A percentile compares a stretch with the other conserved stretches of the same genome.
Conservation (phyloP, 2,888 invertebrate genomes). For the Orthosia cruda region DNA sequence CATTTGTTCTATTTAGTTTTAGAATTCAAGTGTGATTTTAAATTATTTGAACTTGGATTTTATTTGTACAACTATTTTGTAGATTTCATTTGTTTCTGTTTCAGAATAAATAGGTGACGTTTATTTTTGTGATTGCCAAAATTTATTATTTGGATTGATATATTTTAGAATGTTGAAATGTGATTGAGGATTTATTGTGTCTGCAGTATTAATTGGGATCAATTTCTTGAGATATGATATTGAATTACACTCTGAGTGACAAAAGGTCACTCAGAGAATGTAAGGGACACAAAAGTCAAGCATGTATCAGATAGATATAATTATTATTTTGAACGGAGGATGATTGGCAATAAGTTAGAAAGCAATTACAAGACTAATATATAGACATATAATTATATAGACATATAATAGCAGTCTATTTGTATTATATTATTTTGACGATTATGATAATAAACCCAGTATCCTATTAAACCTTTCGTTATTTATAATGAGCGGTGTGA, state of each 20-base stretch:
- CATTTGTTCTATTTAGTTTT: slow-evolving; percentile 23
- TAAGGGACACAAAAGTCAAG: background rate
- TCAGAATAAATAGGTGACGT: background rate
- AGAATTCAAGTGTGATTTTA: slow-evolving; percentile 8
- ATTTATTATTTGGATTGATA: slow-evolving; percentile 3
- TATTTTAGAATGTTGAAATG: slow-evolving; percentile 11
- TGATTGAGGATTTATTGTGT: background rate
- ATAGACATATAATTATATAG: too few species aligned
- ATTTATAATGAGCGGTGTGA: too few species aligned
- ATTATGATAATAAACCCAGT: too few species aligned
- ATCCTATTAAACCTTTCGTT: background rate
- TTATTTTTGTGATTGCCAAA: slow-evolving; percentile 2
- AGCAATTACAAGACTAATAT: background rate
- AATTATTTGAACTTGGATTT: slow-evolving; percentile 23
- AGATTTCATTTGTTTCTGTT: slow-evolving; percentile 1
- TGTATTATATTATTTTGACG: background rate
- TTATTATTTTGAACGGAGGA: background rate
- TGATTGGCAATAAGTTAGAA: background rate
- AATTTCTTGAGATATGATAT: slow-evolving; percentile 13
- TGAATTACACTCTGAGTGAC: background rate
- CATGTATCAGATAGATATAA: background rate
- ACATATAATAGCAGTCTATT: background rate
- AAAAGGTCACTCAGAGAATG: background rate
- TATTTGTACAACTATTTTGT: slow-evolving; percentile 4
- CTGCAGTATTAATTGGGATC: background rate